Evolutionary conservation across 2,113 vertebrate species (phyloP), one percentile per base, ranked within the genome.

Genomic region (Cromileptes altivelis): DNA sequence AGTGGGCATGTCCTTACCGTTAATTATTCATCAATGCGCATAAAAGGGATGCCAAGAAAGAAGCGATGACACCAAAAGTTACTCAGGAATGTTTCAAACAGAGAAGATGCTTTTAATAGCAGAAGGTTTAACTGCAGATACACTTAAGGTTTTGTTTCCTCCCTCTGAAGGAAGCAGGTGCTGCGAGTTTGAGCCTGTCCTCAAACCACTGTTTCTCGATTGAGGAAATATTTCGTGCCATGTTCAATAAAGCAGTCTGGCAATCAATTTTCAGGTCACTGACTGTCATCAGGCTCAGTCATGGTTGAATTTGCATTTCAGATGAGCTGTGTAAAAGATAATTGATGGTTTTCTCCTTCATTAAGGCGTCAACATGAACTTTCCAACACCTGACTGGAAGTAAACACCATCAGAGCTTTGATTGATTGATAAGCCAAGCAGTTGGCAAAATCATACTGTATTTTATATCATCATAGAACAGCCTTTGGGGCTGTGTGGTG

Each of bases 1-100:
- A 79, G 65, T 52, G 65, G 77, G 47, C 70, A 61, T 70, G 80
- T 89, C 80, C 75, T 85, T 30, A n/a, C 49, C 7, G 62, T 91
- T 47, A 78, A 88, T 87, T 84, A 87, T 91, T 89, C 52, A 91
- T 69, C 76, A 8, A n/a, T 2, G n/a, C 0, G 45, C 70, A 81
- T 80, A 50, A 87, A 76, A 73, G 65, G 4, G 78, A 73, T 0
- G 69, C 76, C 75, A 81, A 58, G 42, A 80, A 78, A 76, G 70
- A 25, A 18, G 53, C 2, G 11, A 23, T 1, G 72, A 78, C 40
- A 61, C 76, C 67, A 70, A 21, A 78, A 74, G 19, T 74, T 52
- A 68, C 12, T 7, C 57, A 70, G 61, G 50, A 69, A 49, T 75
- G n/a, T 60, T 81, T 81, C 33, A 60, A 78, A 63, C 58, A 13